These are phyloP conservation scores for Syngnathus rostellatus DNA, from an alignment of 2,797 vertebrate genomes.

Conservation along the genomic window DNA sequence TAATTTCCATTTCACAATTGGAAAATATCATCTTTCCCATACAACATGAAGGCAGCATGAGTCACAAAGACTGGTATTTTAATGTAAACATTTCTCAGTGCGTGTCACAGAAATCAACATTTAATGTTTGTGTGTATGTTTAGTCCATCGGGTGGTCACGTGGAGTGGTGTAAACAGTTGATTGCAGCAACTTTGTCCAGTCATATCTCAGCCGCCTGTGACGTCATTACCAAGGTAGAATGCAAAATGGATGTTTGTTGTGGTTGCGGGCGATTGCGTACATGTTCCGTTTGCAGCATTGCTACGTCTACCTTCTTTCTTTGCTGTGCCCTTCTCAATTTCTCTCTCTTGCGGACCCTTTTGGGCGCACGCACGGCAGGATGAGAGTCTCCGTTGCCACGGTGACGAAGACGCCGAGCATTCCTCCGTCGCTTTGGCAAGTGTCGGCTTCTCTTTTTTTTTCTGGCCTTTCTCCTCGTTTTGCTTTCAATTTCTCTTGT, in stretches of 20 bases:
- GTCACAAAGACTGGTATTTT: not conserved
- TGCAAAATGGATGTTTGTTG: not conserved
- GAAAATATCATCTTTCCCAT: too few species aligned
- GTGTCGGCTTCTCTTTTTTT: constrained; percentile 40
- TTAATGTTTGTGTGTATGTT: not conserved
- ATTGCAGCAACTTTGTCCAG: constrained; percentile 95
- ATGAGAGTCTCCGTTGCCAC: constrained; percentile 83
- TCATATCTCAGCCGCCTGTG: constrained; percentile 78
- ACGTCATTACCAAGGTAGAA: constrained; percentile 73
- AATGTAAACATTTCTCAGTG: not conserved
- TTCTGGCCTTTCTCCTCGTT: not conserved
- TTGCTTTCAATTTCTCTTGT: too few species aligned
- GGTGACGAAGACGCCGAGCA: constrained; percentile 76
- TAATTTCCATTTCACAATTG: too few species aligned
- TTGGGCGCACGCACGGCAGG: constrained; percentile 71
- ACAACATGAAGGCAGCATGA: too few species aligned
- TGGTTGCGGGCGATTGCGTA: not conserved
- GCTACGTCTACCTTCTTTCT: not conserved
- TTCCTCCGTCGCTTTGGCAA: constrained; percentile 75
- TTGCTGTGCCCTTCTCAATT: constrained; percentile 36
- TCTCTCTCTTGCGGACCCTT: constrained; percentile 55
- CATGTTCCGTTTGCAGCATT: not conserved
- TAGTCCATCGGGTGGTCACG: constrained; percentile 89
- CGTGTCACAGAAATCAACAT: too few species aligned
- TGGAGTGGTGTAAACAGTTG: constrained; percentile 98